Evolutionary conservation across 2,797 vertebrate species (phyloP), one percentile per base, ranked within the genome.

Genomic region (Hemibagrus guttatus): DNA sequence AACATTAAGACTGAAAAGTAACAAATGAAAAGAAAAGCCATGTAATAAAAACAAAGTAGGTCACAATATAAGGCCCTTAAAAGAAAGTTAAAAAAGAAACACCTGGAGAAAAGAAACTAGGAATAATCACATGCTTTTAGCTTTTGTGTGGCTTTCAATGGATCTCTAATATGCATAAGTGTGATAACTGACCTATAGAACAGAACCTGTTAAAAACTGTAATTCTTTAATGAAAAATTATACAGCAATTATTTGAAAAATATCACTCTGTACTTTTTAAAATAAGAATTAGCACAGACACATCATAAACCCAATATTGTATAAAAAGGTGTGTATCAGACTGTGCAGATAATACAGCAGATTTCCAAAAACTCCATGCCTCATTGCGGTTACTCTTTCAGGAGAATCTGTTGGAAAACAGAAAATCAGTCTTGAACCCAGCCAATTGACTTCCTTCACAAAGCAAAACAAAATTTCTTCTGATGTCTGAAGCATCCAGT

Each of bases 161-260:
- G 2, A 93, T 91, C 91, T 92, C 91, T 90, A 92, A 92, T 90
- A 88, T 5, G 64, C 88, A 76, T 81, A 90, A 88, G 64, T 88
- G 89, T 88, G 91, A 91, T 92, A 88, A 92, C 81, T 91, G 91
- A 92, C 91, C 93, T 92, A 91, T 92, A 84, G 64, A 90, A 90
- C 89, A 64, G 69, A 79, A 89, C 84, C 86, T 89, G 84, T 49
- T 49, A 88, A 83, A 89, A 19, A 78, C 87, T 87, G 85, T 87
- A 89, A 90, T 75, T 87, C 71, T 88, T 83, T 85, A 90, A 91
- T 90, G 11, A 76, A 90, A 80, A 90, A 89, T 91, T 84, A 75
- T 88, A 86, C 83, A 84, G 91, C 87, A 85, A 84, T 91, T 89
- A 89, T 92, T 88, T 89, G 85, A 91, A 90, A 75, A 91, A 83